Base-by-base conservation (phyloP, 2,113 vertebrate genomes). In the Albula goreensis region DNA sequence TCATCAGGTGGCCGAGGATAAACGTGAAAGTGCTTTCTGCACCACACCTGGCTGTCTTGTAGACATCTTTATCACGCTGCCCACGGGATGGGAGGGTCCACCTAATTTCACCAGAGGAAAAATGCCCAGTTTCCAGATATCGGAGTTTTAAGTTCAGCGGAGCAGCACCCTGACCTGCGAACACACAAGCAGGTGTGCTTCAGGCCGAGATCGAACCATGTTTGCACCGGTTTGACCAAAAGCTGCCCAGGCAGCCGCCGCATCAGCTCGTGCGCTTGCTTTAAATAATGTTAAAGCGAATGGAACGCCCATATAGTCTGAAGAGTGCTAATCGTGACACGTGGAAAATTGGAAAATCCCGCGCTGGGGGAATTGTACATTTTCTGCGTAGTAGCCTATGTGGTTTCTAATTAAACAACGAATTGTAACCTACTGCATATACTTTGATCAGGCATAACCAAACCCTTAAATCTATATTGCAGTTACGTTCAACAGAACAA, bases 131-230 rank as follows among this genome's bases (percentile, higher is more conserved):
- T 10, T 15, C 78, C 48, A 57, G 51, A 78, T 79, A 51, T 78
- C 25, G 31, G 17, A 79, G 48, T 77, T 80, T 80, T 53, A 85
- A 80, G 85, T 66, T 85, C 56, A 85, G 48, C 50, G 17, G 85
- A 63, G 57, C 80, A 80, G 81, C 78, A 56, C 57, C 15, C 25
- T 81, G 19, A 41, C 56, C 78, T 63, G 78, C 57, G 56, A 41
- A 53, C 51, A 53, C 10, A 49, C 70, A 78, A 41, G 66, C 74
- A 53, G 51, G 51, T 48, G 25, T 53, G 51, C 83, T 78, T 50
- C 51, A 78, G 51, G 9, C 25, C 25, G 74, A 66, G 22, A 78
- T 9, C 70, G 22, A 52, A 51, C 83, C 25, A 41, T 85, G 19
- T 85, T 25, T 5, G 25, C 51, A 78, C n/a, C 22, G 74, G 57